Base-by-base conservation (phyloP, 2,113 vertebrate species). In the Hystrix brachyura region DNA sequence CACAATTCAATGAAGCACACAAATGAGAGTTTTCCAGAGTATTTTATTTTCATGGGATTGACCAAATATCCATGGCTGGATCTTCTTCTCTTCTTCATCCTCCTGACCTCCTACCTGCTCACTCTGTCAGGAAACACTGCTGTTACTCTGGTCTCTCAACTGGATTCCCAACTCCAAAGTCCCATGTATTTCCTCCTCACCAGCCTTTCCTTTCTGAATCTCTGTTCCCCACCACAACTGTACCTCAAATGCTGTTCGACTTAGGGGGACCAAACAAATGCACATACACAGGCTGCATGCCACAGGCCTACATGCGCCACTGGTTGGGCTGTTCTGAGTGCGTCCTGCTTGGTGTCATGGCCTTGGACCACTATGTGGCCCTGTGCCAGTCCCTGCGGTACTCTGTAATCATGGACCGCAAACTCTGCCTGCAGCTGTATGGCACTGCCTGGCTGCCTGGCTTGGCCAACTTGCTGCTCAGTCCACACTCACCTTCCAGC, bases 331-430 rank as follows among this genome's bases (percentile, higher is more conserved):
- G 95, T 25, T 87, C 90, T 1, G 93, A 96, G 34, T 94, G 92
- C 57, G 69, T 97, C 14, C 78, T 97, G 76, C 93, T 97, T 14
- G 94, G 97, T 12, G 94, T 98, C 85, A 99, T 98, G 98, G 98
- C 98, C 21, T 98, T 98, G 5, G 98, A 98, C 55, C 81, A 94
- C 3, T 98, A 98, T 0, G 76, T 97, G 46, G 98, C 98, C 84
- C 97, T 98, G 64, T 98, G 98, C 87, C 86, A 97, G 88, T 98
- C 98, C 0, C 97, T 99, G 87, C 96, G 83, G n/a, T 98, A 98
- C 88, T 46, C 69, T 0, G 38, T 93, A 23, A 81, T 98, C 84
- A 98, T 99, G 98, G 98, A 97, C 71, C 62, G 38, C 5, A 74
- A 72, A 10, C n/a, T 96, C 4, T 97, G 95, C 14, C 2, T 90